Percentiles rank a stretch among this genome's conserved stretches.
These are phyloP conservation scores for Lithophane semibrunnea DNA, from an alignment of 2,888 invertebrate genomes.

Conservation along the genomic window DNA sequence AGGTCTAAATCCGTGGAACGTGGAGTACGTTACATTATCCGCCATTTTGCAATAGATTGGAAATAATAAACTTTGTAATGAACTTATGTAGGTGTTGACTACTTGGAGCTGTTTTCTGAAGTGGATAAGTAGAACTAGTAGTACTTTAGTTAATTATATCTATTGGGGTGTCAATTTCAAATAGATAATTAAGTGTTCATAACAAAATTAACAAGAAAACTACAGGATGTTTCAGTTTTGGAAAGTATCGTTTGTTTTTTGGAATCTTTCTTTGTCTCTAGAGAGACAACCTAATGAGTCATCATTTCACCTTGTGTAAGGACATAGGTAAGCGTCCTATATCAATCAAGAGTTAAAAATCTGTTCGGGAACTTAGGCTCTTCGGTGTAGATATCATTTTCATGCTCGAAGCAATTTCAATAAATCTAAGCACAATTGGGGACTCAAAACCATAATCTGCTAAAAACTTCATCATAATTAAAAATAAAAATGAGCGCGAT, in stretches of 20 bases:
- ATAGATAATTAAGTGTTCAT: conserved; percentile 17
- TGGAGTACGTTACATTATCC: conserved; percentile 50
- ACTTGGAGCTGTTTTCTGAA: conserved; percentile 19
- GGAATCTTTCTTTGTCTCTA: background rate
- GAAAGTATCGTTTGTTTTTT: background rate
- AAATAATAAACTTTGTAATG: background rate
- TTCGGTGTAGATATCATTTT: background rate
- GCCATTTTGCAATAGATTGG: conserved; percentile 45
- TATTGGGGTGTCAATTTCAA: conserved; percentile 46
- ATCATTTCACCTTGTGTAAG: background rate
- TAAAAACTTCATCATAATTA: background rate
- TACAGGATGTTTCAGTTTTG: conserved; percentile 50
- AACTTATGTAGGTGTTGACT: background rate
- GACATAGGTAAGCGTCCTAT: background rate
- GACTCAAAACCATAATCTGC: background rate
- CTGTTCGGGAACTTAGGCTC: background rate
- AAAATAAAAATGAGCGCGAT: background rate
- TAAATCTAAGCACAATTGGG: background rate
- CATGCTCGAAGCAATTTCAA: background rate
- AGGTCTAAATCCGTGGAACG: conserved; percentile 76
- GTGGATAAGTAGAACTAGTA: conserved; percentile 6
- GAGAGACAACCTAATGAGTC: no score
- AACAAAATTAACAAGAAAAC: conserved; percentile 27
- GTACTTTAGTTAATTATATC: conserved; percentile 31
- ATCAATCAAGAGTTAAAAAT: background rate